Percentiles rank a stretch among this genome's conserved stretches.
phyloP scores from a whole-genome alignment of 92 coral and sea anemone species.

The Meandrina meandrites region DNA sequence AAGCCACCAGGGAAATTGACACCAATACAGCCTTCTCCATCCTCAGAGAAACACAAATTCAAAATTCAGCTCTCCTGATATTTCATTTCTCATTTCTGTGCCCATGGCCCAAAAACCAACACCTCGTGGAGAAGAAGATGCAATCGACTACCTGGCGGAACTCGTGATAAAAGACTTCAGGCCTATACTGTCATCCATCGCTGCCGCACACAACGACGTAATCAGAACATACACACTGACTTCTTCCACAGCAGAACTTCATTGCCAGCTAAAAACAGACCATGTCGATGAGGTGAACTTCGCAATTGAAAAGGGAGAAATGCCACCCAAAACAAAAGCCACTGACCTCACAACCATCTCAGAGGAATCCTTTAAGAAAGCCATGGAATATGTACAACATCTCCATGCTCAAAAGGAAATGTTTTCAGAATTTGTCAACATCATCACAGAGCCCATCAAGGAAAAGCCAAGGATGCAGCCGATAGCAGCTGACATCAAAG shows the following conservation, averaged over 20 bases:
- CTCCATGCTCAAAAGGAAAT: slow-evolving; percentile 29
- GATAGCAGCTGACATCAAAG: slow-evolving; percentile 16
- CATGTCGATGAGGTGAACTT: slow-evolving; percentile 46
- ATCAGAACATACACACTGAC: slow-evolving; percentile 22
- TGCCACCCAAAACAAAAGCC: slow-evolving; percentile 40
- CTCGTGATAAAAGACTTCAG: neutral
- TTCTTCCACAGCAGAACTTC: slow-evolving; percentile 13
- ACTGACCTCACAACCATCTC: slow-evolving; percentile 30
- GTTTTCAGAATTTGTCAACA: slow-evolving; percentile 10
- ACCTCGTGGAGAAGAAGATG: slow-evolving; percentile 20
- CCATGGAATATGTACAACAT: slow-evolving; percentile 1
- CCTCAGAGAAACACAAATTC: slow-evolving; percentile 32
- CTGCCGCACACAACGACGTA: slow-evolving; percentile 3
- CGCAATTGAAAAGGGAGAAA: slow-evolving; percentile 41
- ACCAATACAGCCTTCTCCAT: slow-evolving; percentile 26
- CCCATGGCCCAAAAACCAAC: slow-evolving; percentile 22
- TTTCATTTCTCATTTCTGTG: slow-evolving; percentile 22
- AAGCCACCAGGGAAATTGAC: slow-evolving; percentile 19
- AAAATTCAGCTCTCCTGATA: slow-evolving; percentile 41
- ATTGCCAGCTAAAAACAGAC: slow-evolving; percentile 26
- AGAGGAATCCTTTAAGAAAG: neutral
- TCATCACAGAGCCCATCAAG: neutral
- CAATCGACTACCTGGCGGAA: neutral
- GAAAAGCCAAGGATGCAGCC: slow-evolving; percentile 32
- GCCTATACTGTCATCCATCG: neutral